phyloP scores from a whole-genome alignment of 2,888 invertebrate genomes.

The Timema cristinae region DNA sequence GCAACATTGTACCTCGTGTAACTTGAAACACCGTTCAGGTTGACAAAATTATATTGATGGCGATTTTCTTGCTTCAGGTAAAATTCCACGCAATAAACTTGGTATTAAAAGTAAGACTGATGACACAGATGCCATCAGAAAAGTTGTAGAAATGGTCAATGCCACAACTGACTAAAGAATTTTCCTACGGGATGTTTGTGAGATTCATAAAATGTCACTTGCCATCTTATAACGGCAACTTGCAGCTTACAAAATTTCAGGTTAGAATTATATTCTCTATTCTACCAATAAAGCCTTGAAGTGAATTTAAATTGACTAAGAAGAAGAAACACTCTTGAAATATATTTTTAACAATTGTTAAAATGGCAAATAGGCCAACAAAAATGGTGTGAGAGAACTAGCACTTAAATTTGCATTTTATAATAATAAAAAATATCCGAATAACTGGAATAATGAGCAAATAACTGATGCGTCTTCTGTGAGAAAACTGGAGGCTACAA shows the following conservation, averaged over 20 bases:
- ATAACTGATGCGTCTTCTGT: neutral
- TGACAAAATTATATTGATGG: neutral
- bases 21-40: too few species aligned
- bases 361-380: too few species aligned
- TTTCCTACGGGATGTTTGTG: neutral
- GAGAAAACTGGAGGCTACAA: neutral
- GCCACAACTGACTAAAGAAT: neutral
- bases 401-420: neutral
- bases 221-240: neutral
- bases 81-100: too few species aligned
- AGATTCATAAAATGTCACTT: neutral
- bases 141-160: neutral
- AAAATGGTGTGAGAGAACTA: too few species aligned
- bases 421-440: too few species aligned
- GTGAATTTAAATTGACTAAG: too few species aligned
- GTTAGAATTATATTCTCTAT: neutral
- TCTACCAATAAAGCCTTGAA: neutral
- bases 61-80: too few species aligned
- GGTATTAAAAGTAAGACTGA: too few species aligned
- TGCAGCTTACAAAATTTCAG: neutral
- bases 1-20: too few species aligned
- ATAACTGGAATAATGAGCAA: neutral
- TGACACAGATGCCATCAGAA: neutral
- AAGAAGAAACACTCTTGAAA: too few species aligned
- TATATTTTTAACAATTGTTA: neutral